Base-by-base conservation (phyloP, 2,797 vertebrate genomes). In the Notolabrus celidotus region DNA sequence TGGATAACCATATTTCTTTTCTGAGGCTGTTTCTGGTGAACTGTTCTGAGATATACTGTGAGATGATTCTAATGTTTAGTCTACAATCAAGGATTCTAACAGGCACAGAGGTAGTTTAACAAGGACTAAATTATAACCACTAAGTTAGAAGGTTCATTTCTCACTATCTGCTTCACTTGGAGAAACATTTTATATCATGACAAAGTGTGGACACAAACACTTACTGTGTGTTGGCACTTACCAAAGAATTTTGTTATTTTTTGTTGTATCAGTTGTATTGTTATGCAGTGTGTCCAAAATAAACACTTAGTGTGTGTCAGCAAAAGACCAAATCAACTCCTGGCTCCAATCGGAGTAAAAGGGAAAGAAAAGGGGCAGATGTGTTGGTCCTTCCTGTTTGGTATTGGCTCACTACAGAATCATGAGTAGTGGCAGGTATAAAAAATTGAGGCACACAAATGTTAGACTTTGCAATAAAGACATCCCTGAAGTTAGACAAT, bases 251-350 rank as follows among this genome's bases (percentile, higher is more conserved):
- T 5, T 39, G 19, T 11, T 11, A 19, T 33, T 42, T 0, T 56
- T 16, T 11, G 22, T 49, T 20, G 41, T 66, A 6, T 42, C 65
- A 36, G 6, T 42, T 61, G 33, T 14, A 45, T 56, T 34, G 33
- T 46, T 6, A 16, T 47, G 51, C 0, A 50, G 10, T 72, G 20
- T 3, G 42, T 65, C 43, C 38, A 56, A 25, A 84, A 79, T 85
- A 78, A 86, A 86, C 15, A 42, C 27, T 69, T 65, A 25, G 7
- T 46, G 16, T 67, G 7, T 43, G 20, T 47, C 3, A 17, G 53
- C 27, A 20, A 20, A 1, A 19, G 10, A 53, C 2, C 17, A 16
- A 10, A 14, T 17, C 3, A 2, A 22, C 12, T 47, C 38, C 8
- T 72, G 57, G 29, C 34, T 59, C 17, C 5, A n/a, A 4, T 38